Conservation (phyloP, 2,113 vertebrate species). For the Pseudopipra pipra region DNA sequence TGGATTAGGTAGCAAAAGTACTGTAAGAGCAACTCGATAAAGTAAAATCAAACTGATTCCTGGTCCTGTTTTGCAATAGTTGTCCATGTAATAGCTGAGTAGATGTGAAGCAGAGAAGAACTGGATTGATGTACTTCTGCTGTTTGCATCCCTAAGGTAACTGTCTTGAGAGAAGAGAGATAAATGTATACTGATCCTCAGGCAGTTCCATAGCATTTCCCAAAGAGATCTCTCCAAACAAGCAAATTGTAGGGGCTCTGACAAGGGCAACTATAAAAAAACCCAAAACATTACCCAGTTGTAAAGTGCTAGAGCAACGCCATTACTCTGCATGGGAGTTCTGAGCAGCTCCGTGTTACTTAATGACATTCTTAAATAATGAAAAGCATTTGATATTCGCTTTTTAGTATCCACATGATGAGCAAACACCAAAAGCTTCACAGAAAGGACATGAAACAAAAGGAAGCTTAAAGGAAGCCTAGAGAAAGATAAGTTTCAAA, state of each 20-base stretch:
- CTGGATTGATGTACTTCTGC: not conserved
- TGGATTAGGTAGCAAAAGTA: not conserved
- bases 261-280: not conserved
- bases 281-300: not conserved
- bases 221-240: not conserved
- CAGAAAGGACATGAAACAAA: not conserved
- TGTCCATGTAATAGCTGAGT: not conserved
- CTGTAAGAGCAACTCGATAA: not conserved
- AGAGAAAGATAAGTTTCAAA: not conserved
- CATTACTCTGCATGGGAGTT: not conserved
- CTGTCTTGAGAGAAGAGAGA: not conserved
- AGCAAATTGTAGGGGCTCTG: not conserved
- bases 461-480: not conserved
- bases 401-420: not conserved
- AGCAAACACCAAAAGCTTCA: not conserved
- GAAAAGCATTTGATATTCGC: not conserved
- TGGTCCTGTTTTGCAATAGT: not conserved
- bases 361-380: not conserved
- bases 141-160: not conserved
- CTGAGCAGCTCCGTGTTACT: not conserved
- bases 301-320: not conserved
- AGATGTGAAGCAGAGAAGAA: not conserved
- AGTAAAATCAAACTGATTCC: not conserved
- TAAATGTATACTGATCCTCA: not conserved
- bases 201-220: not conserved